Conservation (phyloP, 2,113 vertebrate genomes). For the Salvelinus alpinus region DNA sequence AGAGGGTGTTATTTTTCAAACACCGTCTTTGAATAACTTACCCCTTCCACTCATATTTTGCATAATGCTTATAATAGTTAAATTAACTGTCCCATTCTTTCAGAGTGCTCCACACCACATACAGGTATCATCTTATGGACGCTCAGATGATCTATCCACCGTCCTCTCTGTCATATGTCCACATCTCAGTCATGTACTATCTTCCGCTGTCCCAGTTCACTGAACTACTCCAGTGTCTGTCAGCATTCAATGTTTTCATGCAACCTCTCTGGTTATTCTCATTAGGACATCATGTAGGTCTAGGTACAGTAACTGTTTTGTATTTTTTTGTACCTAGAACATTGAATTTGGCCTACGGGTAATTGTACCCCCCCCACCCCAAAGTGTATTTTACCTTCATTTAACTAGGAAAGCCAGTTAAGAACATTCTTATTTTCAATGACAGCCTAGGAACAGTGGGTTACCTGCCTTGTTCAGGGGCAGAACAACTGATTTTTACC, state of each 20-base stretch:
- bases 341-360: no score
- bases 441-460: no score
- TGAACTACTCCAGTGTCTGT: constrained; percentile 62
- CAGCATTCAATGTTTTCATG: not conserved
- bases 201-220: constrained; percentile 71
- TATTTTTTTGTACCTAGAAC: no score
- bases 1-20: no score
- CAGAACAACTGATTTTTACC: no score
- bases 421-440: no score
- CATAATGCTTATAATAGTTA: not conserved
- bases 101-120: constrained; percentile 74
- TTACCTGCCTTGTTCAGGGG: no score
- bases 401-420: no score
- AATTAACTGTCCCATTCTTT: not conserved
- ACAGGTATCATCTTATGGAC: constrained; percentile 63
- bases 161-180: constrained; percentile 75
- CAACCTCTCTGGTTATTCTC: no score
- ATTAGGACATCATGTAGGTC: not conserved
- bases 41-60: not conserved
- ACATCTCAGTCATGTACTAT: constrained; percentile 80
- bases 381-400: no score
- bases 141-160: constrained; percentile 75
- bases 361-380: no score
- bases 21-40: not conserved
- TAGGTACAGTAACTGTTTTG: no score